phyloP scores from a whole-genome alignment of 92 coral and sea anemone genomes.

The Metridium senile region DNA sequence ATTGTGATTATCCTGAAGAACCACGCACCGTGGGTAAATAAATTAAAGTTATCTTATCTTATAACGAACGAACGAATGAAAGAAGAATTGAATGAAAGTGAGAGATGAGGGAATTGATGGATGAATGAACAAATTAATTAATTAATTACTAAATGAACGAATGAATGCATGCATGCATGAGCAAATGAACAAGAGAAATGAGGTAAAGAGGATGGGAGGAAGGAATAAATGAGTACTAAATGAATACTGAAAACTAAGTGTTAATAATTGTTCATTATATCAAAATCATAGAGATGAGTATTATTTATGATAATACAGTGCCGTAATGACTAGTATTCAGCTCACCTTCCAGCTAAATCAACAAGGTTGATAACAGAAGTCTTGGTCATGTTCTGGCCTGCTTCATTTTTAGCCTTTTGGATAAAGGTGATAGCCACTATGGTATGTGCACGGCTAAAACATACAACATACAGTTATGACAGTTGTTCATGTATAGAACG shows the following conservation, averaged over 20 bases:
- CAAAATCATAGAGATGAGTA: too few relatives aligned
- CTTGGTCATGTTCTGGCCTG: conserved; percentile 92
- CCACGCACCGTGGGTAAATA: neutral
- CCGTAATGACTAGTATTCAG: neutral
- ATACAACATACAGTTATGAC: neutral
- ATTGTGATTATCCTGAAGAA: too few relatives aligned
- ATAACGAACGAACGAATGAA: neutral
- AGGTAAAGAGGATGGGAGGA: too few relatives aligned
- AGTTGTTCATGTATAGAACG: too few relatives aligned
- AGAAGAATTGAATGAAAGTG: neutral
- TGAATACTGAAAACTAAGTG: neutral
- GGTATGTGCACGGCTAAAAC: conserved; percentile 89
- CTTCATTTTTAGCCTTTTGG: conserved; percentile 81
- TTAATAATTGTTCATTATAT: too few relatives aligned
- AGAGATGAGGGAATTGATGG: neutral
- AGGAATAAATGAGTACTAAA: neutral
- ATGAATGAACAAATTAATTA: neutral
- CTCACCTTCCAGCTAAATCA: conserved; percentile 96
- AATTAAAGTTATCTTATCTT: neutral
- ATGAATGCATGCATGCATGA: neutral
- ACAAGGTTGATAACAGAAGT: conserved; percentile 85
- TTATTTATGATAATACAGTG: neutral
- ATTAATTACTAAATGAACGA: neutral
- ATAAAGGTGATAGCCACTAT: conserved; percentile 87
- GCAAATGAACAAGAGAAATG: neutral